Evolutionary conservation across 1,140 invertebrate genomes (phyloP).

Genomic region (Physella acuta): DNA sequence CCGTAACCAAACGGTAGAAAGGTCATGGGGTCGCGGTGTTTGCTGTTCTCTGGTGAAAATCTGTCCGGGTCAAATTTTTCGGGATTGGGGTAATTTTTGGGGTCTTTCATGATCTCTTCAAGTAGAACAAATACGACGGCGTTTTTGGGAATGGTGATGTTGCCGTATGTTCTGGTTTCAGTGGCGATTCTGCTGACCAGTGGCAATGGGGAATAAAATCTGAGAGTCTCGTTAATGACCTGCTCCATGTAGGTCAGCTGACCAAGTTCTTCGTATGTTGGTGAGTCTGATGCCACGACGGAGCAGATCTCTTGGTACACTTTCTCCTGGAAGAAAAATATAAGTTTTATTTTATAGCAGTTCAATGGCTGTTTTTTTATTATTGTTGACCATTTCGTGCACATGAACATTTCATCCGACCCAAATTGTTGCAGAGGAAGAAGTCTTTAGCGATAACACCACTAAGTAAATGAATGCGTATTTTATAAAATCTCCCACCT

Average conservation of each 20-base stretch:
- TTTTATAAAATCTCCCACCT: background rate
- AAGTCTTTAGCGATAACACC: no score
- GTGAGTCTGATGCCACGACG: background rate
- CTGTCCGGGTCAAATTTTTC: constrained; percentile 26
- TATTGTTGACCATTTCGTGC: background rate
- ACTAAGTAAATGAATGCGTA: background rate
- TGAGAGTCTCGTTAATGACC: background rate
- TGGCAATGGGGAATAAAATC: background rate
- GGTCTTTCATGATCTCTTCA: background rate
- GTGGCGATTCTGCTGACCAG: background rate
- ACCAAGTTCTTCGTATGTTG: constrained; percentile 4
- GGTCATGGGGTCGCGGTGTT: constrained; percentile 25
- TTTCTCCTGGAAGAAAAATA: no score
- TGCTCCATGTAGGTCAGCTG: background rate
- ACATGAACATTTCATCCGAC: background rate
- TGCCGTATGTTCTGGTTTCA: constrained; percentile 13
- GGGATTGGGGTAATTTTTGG: constrained; percentile 1
- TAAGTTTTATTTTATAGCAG: background rate
- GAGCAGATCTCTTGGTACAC: background rate
- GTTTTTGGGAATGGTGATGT: constrained; percentile 5
- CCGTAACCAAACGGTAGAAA: constrained; percentile 18
- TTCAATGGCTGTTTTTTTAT: background rate
- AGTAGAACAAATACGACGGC: background rate
- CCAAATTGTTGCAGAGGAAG: no score
- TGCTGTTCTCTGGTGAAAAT: constrained; percentile 41